These are phyloP conservation scores for Dipodomys ordii DNA, from an alignment of 2,113 vertebrate genomes.

Conservation along the genomic window DNA sequence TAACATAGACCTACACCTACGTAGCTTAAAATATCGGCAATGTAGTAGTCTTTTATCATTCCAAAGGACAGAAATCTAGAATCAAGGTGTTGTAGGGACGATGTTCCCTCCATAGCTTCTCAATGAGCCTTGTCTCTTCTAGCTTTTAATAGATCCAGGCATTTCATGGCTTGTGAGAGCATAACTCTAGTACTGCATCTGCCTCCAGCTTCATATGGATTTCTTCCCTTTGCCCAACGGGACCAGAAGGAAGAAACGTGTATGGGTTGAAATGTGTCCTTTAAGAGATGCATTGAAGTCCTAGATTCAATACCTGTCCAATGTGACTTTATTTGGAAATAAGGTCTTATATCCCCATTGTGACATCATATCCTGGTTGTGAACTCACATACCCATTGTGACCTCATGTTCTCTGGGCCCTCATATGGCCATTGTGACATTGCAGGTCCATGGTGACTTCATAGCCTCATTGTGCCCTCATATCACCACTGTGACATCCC, in stretches of 20 bases:
- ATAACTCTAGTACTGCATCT: background rate
- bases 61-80: background rate
- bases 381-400: too few species aligned
- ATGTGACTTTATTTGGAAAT: constrained; percentile 21
- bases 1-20: too few species aligned
- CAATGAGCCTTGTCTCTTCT: background rate
- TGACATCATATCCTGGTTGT: too few species aligned
- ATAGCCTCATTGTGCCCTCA: too few species aligned
- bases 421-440: too few species aligned
- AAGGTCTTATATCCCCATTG: too few species aligned
- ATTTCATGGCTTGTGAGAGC: background rate
- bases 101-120: background rate
- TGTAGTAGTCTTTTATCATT: background rate
- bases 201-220: background rate
- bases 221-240: background rate
- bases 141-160: background rate
- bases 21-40: background rate
- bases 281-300: background rate
- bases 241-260: background rate
- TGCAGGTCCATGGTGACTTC: too few species aligned
- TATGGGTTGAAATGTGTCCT: background rate
- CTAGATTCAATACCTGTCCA: background rate
- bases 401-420: too few species aligned
- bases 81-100: background rate
- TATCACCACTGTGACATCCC: too few species aligned